Evolutionary conservation across 2,797 vertebrate species (phyloP).

Genomic region (Odontamblyopus lacepedii): DNA sequence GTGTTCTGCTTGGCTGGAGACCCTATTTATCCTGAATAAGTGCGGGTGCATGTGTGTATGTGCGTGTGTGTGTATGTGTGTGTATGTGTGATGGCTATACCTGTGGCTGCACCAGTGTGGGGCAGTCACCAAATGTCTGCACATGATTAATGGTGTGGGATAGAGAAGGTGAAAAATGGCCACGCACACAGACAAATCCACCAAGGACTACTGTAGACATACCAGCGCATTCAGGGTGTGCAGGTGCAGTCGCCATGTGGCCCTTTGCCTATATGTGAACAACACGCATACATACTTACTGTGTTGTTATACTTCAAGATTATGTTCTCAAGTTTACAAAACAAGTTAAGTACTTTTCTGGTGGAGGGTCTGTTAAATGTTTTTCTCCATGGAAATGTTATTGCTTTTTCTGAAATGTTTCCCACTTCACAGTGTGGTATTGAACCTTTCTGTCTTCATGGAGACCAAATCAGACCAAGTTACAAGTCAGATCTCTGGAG

Average conservation of each 20-base stretch:
- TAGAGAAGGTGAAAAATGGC: conserved; percentile 43
- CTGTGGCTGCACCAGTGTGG: conserved; percentile 33
- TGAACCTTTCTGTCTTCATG: too few relatives aligned
- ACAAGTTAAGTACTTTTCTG: not conserved
- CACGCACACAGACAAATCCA: conserved; percentile 8
- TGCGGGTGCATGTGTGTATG: conserved; percentile 7
- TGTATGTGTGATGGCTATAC: conserved; percentile 26
- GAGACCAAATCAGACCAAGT: too few relatives aligned
- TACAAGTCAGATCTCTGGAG: too few relatives aligned
- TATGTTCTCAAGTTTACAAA: not conserved
- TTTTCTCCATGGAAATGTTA: too few relatives aligned
- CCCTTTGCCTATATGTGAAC: conserved; percentile 17
- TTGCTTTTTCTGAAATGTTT: too few relatives aligned
- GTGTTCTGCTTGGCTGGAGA: conserved; percentile 54
- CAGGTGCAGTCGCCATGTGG: conserved; percentile 33
- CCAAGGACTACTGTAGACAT: not conserved
- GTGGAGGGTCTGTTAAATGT: too few relatives aligned
- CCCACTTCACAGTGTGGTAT: too few relatives aligned
- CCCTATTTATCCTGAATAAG: conserved; percentile 51
- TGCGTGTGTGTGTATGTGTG: conserved; percentile 15
- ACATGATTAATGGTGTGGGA: conserved; percentile 55
- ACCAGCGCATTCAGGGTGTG: not conserved
- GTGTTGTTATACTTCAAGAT: not conserved
- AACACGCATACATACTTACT: not conserved
- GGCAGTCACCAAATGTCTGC: conserved; percentile 31